Percentiles rank a stretch among this genome's conserved stretches.
Conservation (phyloP, 2,888 invertebrate species). For the Aleiodes leptofemur region DNA sequence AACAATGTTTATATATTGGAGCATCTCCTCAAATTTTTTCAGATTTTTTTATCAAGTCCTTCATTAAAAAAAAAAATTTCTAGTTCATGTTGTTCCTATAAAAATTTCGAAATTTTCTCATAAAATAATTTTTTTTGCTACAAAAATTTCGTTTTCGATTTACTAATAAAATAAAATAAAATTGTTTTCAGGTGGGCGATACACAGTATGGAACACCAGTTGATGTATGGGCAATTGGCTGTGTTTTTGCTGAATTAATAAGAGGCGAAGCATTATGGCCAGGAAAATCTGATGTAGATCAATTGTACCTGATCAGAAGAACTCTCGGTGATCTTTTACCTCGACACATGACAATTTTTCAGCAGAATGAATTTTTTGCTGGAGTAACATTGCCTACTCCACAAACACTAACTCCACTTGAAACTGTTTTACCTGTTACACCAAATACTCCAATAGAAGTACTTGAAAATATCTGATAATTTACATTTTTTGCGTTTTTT, state of each 20-base stretch:
- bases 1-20: too few relatives aligned
- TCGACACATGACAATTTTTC: conserved; percentile 96
- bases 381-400: conserved; percentile 96
- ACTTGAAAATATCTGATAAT: background rate
- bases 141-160: too few relatives aligned
- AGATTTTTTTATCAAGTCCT: too few relatives aligned
- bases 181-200: conserved; percentile 85
- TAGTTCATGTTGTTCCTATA: too few relatives aligned
- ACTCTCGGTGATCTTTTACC: conserved; percentile 96
- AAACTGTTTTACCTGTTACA: conserved; percentile 89
- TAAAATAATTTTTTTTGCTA: too few relatives aligned
- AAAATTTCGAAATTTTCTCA: too few relatives aligned
- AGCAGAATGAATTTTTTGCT: conserved; percentile 95
- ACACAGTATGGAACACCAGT: conserved; percentile 94
- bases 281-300: conserved; percentile 98
- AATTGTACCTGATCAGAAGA: conserved; percentile 95
- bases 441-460: conserved; percentile 72
- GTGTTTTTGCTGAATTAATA: conserved; percentile 91
- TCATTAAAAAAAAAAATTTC: too few relatives aligned
- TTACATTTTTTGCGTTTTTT: too few relatives aligned
- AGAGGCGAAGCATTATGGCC: conserved; percentile 98
- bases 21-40: too few relatives aligned
- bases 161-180: too few relatives aligned
- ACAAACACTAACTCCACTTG: conserved; percentile 88
- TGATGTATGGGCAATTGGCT: conserved; percentile 99